Evolutionary conservation across 2,797 vertebrate species (phyloP), one percentile per base, ranked within the genome.

Genomic region (Coilia nasus): DNA sequence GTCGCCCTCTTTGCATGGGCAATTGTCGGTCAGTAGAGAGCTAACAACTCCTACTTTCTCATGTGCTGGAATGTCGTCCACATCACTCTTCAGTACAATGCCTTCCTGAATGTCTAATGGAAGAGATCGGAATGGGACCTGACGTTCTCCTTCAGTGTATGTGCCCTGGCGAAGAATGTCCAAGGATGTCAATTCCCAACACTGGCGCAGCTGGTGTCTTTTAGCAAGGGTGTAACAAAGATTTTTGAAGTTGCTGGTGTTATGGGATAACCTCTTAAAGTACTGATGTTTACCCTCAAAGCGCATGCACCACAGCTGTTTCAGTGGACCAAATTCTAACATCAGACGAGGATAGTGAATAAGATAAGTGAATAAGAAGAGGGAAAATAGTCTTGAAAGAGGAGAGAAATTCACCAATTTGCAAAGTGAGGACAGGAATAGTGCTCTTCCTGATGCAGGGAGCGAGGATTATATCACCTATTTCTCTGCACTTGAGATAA

Each of bases 241-340:
- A 67, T 67, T 67, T 67, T 67, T 67, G 21, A 67, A 67, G 28
- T 67, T 67, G 62, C 62, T n/a, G 28, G 28, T 67, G 28, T 67
- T 67, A 15, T 67, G 59, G 15, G 59, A 15, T 23, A 62, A 23
- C 15, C 59, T 67, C 62, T 67, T 67, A 28, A 67, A 67, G 21
- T 67, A 67, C 28, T 67, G 62, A 67, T 67, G 62, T 67, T 67
- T 67, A n/a, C 62, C 62, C 28, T 67, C 62, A 67, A 67, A 67
- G 62, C 62, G 62, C 62, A 67, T 67, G 28, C 62, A 67, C 15
- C 62, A 67, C 21, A 67, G 62, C 1, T n/a, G 21, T 67, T 28
- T 67, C 21, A 67, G 62, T 67, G 62, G 17, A n/a, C 62, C 62
- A 28, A 67, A 67, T 67, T 67, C 62, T 3, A 28, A 21, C 21